Conservation (phyloP, 2,113 vertebrate genomes). For the Sinosuthora webbiana region DNA sequence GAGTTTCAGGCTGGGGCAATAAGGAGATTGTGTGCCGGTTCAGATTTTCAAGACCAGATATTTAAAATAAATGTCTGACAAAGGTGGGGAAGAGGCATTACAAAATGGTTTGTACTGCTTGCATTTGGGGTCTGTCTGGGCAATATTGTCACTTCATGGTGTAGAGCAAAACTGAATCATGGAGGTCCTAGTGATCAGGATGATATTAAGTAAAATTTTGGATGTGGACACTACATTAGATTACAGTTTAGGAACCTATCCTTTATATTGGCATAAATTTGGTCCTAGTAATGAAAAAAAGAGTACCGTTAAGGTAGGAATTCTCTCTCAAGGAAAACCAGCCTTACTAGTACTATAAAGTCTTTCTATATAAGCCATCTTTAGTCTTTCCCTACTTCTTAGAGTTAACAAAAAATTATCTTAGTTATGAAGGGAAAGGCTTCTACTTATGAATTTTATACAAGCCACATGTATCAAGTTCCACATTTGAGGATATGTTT, state of each 20-base stretch:
- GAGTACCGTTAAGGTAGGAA: neutral
- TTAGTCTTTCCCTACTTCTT: neutral
- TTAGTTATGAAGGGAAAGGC: neutral
- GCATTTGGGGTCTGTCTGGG: neutral
- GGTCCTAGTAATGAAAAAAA: neutral
- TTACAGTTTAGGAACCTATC: neutral
- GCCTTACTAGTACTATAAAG: neutral
- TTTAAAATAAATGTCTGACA: neutral
- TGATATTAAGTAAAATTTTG: neutral
- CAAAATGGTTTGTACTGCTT: neutral
- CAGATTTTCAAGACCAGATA: neutral
- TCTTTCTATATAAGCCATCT: neutral
- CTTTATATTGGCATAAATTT: neutral
- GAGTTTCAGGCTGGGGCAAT: constrained; percentile 9
- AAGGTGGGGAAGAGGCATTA: neutral
- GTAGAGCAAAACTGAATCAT: neutral
- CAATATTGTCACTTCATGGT: neutral
- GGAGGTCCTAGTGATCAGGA: neutral
- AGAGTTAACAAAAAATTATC: neutral
- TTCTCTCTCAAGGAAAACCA: neutral
- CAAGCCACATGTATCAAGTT: neutral
- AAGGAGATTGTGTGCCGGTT: neutral
- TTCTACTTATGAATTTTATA: neutral
- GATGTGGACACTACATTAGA: neutral
- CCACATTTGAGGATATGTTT: neutral